These are phyloP conservation scores for Brachionus rotundiformis DNA, from an alignment of 1,140 invertebrate genomes.

Conservation along the genomic window DNA sequence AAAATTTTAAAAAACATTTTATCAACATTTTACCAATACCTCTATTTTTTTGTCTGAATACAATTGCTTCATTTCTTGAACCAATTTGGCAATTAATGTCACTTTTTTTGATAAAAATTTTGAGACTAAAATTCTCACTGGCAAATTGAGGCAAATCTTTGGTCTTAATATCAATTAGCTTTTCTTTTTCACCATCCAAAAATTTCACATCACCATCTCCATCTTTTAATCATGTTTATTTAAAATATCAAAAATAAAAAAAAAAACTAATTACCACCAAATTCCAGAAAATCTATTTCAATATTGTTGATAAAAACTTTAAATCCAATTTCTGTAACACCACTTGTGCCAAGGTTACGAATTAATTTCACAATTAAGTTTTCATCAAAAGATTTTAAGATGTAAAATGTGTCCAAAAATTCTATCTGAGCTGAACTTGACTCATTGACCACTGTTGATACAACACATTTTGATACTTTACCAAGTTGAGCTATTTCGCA, in stretches of 20 bases:
- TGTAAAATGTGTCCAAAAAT: not conserved
- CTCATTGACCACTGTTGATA: not conserved
- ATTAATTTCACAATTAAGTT: not conserved
- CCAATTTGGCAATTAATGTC: conserved; percentile 2
- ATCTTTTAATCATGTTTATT: not conserved
- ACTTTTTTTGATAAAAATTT: not conserved
- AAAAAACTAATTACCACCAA: not conserved
- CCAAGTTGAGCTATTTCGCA: not conserved
- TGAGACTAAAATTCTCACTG: not conserved
- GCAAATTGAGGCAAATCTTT: not conserved
- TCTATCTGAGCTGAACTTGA: not conserved
- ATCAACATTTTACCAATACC: too few species aligned
- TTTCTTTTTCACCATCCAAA: conserved; percentile 25
- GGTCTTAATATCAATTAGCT: not conserved
- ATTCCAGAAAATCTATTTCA: not conserved
- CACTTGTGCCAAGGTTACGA: not conserved
- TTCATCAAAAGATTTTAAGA: not conserved
- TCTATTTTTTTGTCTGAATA: not conserved
- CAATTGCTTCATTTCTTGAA: not conserved
- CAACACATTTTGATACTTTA: not conserved
- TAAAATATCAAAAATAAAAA: not conserved
- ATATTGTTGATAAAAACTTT: conserved; percentile 13
- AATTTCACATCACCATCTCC: not conserved
- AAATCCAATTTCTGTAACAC: not conserved
- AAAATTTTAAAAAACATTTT: too few species aligned